phyloP scores from a whole-genome alignment of 2,888 invertebrate species.

The Aspidiotus rigidus region DNA sequence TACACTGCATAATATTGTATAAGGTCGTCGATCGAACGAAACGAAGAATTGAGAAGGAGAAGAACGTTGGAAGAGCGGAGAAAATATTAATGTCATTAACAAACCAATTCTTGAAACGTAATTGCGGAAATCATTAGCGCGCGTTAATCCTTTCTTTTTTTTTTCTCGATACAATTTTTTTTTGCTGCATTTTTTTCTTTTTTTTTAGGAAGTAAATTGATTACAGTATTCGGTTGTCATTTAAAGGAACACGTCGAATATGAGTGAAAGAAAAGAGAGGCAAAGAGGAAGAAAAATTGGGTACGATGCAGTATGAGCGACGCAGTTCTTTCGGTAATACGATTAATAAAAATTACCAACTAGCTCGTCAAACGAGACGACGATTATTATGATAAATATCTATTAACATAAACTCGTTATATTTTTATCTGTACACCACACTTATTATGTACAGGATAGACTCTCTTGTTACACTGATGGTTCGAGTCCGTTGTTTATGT shows the following conservation, averaged over 20 bases:
- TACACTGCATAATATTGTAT: too few species aligned
- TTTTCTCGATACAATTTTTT: conserved; percentile 17
- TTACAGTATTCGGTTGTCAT: conserved; percentile 29
- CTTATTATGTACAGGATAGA: too few species aligned
- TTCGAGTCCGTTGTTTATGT: conserved; percentile 27
- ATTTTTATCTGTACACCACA: too few species aligned
- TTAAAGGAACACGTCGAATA: conserved; percentile 1
- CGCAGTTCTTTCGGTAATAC: not conserved
- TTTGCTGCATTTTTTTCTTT: conserved; percentile 10
- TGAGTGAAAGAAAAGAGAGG: too few species aligned
- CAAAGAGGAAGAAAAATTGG: too few species aligned
- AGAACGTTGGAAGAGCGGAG: not conserved
- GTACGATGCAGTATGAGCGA: too few species aligned
- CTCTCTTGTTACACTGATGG: not conserved
- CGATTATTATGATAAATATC: conserved; percentile 32
- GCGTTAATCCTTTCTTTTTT: conserved; percentile 25
- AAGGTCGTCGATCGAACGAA: too few species aligned
- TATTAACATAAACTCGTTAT: conserved; percentile 23
- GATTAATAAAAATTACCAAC: conserved; percentile 29
- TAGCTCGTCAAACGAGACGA: conserved; percentile 7
- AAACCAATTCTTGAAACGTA: conserved; percentile 29
- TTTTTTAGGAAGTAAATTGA: conserved; percentile 17
- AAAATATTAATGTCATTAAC: conserved; percentile 22
- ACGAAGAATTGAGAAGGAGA: too few species aligned
- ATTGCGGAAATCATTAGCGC: conserved; percentile 27